Conservation (phyloP, 2,113 vertebrate genomes). For the Dicerorhinus sumatrensis region DNA sequence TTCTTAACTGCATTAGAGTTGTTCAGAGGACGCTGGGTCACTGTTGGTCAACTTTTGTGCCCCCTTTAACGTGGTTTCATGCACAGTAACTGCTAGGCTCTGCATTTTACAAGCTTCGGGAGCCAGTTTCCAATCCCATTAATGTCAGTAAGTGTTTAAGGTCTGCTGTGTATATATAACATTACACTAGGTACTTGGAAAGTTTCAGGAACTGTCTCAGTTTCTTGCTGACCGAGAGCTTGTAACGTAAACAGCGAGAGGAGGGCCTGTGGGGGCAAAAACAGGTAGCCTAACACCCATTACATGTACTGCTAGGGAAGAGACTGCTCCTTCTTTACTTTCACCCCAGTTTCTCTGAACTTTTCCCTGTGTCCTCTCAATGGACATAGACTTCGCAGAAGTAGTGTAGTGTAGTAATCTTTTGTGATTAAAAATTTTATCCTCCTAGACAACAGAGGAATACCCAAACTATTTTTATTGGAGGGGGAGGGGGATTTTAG, state of each 20-base stretch:
- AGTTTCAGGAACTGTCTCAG: neutral
- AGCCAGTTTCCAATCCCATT: neutral
- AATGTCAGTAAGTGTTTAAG: neutral
- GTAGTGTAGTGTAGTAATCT: accelerated
- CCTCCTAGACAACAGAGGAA: neutral
- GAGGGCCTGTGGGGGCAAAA: neutral
- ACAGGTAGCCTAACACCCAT: neutral
- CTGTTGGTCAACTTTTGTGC: neutral
- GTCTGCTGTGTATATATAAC: neutral
- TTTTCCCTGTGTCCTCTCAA: neutral
- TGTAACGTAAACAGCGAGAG: neutral
- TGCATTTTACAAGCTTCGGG: neutral
- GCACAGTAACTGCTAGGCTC: neutral
- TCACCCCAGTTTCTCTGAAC: neutral
- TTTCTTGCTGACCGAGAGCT: conserved; percentile 5
- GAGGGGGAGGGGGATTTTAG: neutral
- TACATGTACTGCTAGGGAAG: accelerated
- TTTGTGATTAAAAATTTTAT: neutral
- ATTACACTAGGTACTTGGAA: neutral
- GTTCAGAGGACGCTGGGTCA: neutral
- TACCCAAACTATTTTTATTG: neutral
- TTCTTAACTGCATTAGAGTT: neutral
- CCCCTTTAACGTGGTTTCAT: neutral
- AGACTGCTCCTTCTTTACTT: neutral
- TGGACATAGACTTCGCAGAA: neutral